Conservation (phyloP, 1,140 invertebrate genomes). For the Wasmannia auropunctata region DNA sequence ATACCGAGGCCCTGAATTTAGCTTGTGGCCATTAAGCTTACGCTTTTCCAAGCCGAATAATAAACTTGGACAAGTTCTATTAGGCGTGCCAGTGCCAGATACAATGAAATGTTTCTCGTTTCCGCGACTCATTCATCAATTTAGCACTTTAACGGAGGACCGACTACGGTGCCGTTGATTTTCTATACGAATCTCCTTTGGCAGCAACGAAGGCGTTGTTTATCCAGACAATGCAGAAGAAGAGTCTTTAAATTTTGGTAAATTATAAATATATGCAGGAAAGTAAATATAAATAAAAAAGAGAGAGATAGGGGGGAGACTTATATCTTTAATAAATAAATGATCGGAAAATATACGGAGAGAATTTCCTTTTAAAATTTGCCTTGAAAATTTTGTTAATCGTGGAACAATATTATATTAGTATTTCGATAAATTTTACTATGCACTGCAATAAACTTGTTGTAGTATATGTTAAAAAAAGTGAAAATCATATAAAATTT, state of each 20-base stretch:
- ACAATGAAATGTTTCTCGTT: conserved; percentile 77
- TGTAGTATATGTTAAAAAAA: too few relatives aligned
- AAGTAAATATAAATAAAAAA: neutral
- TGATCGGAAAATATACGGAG: too few relatives aligned
- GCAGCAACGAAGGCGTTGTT: conserved; percentile 13
- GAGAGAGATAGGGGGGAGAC: too few relatives aligned
- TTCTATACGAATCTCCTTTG: conserved; percentile 52
- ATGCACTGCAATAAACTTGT: too few relatives aligned
- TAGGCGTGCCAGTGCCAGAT: conserved; percentile 73
- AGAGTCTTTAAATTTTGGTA: neutral
- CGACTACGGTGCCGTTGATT: conserved; percentile 56
- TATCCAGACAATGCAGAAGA: neutral
- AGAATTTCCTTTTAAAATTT: too few relatives aligned
- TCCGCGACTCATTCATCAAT: conserved; percentile 83
- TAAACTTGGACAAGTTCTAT: conserved; percentile 84
- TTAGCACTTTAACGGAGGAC: conserved; percentile 76
- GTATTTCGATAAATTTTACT: too few relatives aligned
- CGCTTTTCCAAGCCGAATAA: conserved; percentile 74
- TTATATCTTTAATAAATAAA: neutral
- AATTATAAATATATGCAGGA: neutral
- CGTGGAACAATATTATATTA: too few relatives aligned
- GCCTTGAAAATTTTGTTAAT: too few relatives aligned
- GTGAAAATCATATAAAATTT: too few relatives aligned
- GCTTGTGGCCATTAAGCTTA: conserved; percentile 69
- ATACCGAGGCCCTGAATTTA: conserved; percentile 61